Base-by-base conservation (phyloP, 2,888 invertebrate genomes). In the Heliothis peltigera region DNA sequence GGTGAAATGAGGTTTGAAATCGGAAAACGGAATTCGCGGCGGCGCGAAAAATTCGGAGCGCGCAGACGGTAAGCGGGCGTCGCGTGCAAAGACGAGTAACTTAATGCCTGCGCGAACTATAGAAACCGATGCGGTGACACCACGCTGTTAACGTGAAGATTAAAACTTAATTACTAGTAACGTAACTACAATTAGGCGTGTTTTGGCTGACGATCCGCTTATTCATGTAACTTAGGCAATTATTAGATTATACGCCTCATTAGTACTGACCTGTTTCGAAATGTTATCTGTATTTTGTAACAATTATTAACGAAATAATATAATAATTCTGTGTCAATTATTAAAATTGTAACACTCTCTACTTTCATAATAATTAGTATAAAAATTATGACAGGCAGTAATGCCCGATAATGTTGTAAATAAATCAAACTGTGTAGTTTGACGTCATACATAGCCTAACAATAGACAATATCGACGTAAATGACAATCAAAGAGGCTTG, bases 1-100 rank as follows among this genome's bases (percentile, higher is more conserved):
- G 61, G 75, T 70, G 60, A 64, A 78, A 72, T 72, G 67, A 70
- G 76, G 72, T 81, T 67, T 72, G 62, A 66, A 76, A 81, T 84
- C 82, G 83, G 77, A 80, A 83, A 82, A 82, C 76, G 72, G 77
- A 87, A 82, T 89, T 89, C 87, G 89, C 90, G 89, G 43, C 58
- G 72, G 83, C 90, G 92, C 89, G 91, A 90, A 91, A 88, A 82
- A 83, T 88, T 85, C 84, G 75, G 85, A 86, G 87, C 91, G 91
- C 90, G 89, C 86, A 73, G 63, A 71, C 82, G 84, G 55, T 61
- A 89, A 84, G 89, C 92, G 93, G 88, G 93, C 92, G 93, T 91
- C 92, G 92, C 92, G 92, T 91, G 91, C 89, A 73, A 75, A 80
- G 87, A 76, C 89, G 87, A 72, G 75, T 84, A 83, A 87, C 89